Conservation (phyloP, 1,140 invertebrate species). For the Lethrus apterus region DNA sequence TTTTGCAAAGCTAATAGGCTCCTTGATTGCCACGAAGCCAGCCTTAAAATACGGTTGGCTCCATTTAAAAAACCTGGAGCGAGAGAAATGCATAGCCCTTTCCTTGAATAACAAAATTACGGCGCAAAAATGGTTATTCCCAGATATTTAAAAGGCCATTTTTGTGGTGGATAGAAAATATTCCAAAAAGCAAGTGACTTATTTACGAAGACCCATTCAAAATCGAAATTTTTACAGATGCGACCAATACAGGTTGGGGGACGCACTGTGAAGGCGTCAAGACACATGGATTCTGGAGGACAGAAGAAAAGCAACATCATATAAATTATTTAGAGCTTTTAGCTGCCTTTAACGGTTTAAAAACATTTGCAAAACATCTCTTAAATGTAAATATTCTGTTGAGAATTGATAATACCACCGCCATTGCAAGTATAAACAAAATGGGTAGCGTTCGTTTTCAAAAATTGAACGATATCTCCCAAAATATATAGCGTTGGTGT, state of each 20-base stretch:
- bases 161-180: constrained; percentile 29
- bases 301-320: constrained; percentile 20
- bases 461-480: constrained; percentile 23
- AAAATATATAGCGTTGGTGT: constrained; percentile 31
- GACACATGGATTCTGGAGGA: constrained; percentile 25
- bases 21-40: background rate
- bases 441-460: constrained; percentile 25
- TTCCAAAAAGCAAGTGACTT: constrained; percentile 17
- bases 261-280: constrained; percentile 19
- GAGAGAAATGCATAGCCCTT: constrained; percentile 18
- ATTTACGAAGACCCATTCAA: constrained; percentile 14
- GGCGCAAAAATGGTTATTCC: background rate
- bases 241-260: constrained; percentile 32
- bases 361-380: constrained; percentile 23
- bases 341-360: constrained; percentile 27
- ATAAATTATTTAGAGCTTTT: constrained; percentile 31
- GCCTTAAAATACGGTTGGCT: constrained; percentile 26
- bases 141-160: constrained; percentile 17
- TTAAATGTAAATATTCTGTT: constrained; percentile 13
- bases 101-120: constrained; percentile 5
- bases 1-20: background rate
- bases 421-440: constrained; percentile 41
- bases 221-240: constrained; percentile 30
- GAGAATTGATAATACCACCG: constrained; percentile 29
- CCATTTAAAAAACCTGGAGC: constrained; percentile 26